Conservation (phyloP, 1,140 invertebrate species). For the Drosophila arawakana region DNA sequence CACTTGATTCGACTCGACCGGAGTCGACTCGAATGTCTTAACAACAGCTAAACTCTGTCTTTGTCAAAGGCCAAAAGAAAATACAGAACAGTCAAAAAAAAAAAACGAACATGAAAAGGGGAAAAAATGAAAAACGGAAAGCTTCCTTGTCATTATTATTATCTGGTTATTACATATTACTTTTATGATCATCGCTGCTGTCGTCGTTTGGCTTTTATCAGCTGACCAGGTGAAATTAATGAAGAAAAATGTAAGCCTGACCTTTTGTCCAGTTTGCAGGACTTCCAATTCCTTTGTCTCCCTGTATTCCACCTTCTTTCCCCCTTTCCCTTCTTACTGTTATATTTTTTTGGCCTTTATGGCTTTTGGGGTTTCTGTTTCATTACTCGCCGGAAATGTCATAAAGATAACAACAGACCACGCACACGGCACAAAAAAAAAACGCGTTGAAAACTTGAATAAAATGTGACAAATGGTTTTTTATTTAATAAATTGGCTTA, state of each 20-base stretch:
- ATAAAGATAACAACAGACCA: slow-evolving; percentile 66
- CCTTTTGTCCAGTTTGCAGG: slow-evolving; percentile 55
- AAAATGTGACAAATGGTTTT: slow-evolving; percentile 81
- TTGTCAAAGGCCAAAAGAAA: slow-evolving; percentile 1
- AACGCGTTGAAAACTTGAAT: slow-evolving; percentile 67
- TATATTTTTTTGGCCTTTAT: slow-evolving; percentile 52
- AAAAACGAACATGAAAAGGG: background rate
- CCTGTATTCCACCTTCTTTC: background rate
- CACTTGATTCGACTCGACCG: background rate
- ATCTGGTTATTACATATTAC: slow-evolving; percentile 62
- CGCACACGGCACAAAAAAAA: slow-evolving; percentile 34
- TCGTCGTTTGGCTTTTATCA: slow-evolving; percentile 57
- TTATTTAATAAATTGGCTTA: slow-evolving; percentile 82
- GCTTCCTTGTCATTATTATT: slow-evolving; percentile 57
- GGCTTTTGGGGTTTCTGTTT: slow-evolving; percentile 58
- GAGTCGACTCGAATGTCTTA: slow-evolving; percentile 19
- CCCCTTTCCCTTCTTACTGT: slow-evolving; percentile 7
- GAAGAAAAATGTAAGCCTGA: slow-evolving; percentile 65
- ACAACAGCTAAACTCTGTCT: slow-evolving; percentile 35
- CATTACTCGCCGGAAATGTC: slow-evolving; percentile 50
- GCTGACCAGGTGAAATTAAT: slow-evolving; percentile 76
- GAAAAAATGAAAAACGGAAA: slow-evolving; percentile 6
- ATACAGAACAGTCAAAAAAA: background rate
- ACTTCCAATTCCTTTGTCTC: slow-evolving; percentile 9
- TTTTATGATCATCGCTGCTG: slow-evolving; percentile 54